phyloP scores from a whole-genome alignment of 2,888 invertebrate species.

The Clivina fossor region DNA sequence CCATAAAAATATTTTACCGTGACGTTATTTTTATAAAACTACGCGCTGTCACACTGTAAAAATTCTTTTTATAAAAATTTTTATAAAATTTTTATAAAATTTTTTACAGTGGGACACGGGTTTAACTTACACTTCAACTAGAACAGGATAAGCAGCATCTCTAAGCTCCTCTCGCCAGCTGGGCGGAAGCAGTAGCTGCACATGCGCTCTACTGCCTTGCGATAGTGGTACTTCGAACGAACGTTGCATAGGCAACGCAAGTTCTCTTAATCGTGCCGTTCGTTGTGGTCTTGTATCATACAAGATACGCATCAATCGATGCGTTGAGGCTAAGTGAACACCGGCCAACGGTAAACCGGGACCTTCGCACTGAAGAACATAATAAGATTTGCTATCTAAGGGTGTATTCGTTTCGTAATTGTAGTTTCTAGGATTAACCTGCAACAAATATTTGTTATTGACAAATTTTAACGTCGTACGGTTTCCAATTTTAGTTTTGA shows the following conservation, averaged over 20 bases:
- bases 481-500: no score
- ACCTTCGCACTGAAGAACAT: slow-evolving; percentile 89
- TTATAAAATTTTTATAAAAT: no score
- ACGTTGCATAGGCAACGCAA: slow-evolving; percentile 80
- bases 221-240: slow-evolving; percentile 84
- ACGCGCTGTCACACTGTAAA: no score
- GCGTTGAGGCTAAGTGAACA: slow-evolving; percentile 73
- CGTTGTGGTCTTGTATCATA: slow-evolving; percentile 75
- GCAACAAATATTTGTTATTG: no score
- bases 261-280: slow-evolving; percentile 68
- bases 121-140: no score
- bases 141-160: slow-evolving; percentile 84
- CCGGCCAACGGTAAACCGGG: slow-evolving; percentile 86
- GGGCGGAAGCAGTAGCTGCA: slow-evolving; percentile 84
- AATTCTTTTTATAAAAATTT: no score
- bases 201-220: slow-evolving; percentile 84
- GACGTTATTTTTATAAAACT: no score
- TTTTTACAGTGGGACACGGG: no score
- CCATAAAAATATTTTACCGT: no score
- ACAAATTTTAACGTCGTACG: no score
- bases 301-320: slow-evolving; percentile 74
- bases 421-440: slow-evolving; percentile 28
- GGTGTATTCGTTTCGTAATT: slow-evolving; percentile 7
- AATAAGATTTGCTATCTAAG: slow-evolving; percentile 51
- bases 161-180: slow-evolving; percentile 83